Evolutionary conservation across 2,113 vertebrate genomes (phyloP).

Genomic region (Sylvia atricapilla): DNA sequence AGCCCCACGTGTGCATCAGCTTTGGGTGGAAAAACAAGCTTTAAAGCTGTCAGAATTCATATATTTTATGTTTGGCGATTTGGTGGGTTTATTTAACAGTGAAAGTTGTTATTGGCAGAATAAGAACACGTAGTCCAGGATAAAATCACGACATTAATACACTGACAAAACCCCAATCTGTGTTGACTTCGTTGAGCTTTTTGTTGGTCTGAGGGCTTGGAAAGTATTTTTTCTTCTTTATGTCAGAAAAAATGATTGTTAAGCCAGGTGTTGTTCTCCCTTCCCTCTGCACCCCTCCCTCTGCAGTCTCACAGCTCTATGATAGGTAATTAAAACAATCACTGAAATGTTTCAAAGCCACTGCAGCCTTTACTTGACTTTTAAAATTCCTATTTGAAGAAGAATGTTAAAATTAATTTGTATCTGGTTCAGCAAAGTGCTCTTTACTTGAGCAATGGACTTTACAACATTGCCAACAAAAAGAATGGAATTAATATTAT

Average conservation of each 20-base stretch:
- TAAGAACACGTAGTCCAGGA: background rate
- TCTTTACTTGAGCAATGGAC: constrained; percentile 34
- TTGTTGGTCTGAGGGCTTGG: background rate
- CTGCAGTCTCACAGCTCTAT: constrained; percentile 4
- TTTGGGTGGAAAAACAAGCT: constrained; percentile 6
- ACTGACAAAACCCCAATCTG: background rate
- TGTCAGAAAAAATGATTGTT: background rate
- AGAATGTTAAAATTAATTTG: constrained; percentile 58
- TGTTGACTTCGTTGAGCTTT: constrained; percentile 1
- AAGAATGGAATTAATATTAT: constrained; percentile 53
- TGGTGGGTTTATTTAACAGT: background rate
- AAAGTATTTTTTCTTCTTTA: background rate
- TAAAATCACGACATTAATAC: background rate
- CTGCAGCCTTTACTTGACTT: constrained; percentile 59
- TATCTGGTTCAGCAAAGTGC: constrained; percentile 20
- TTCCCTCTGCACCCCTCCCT: background rate
- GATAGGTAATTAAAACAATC: constrained; percentile 55
- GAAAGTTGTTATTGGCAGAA: background rate
- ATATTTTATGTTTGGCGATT: background rate
- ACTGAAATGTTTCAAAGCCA: constrained; percentile 46
- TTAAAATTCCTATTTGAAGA: constrained; percentile 49
- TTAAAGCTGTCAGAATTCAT: constrained; percentile 1
- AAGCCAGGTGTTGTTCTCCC: constrained; percentile 27
- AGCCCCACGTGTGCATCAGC: background rate
- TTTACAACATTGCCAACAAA: constrained; percentile 46